phyloP scores from a whole-genome alignment of 2,113 vertebrate species.

The Neotoma lepida region DNA sequence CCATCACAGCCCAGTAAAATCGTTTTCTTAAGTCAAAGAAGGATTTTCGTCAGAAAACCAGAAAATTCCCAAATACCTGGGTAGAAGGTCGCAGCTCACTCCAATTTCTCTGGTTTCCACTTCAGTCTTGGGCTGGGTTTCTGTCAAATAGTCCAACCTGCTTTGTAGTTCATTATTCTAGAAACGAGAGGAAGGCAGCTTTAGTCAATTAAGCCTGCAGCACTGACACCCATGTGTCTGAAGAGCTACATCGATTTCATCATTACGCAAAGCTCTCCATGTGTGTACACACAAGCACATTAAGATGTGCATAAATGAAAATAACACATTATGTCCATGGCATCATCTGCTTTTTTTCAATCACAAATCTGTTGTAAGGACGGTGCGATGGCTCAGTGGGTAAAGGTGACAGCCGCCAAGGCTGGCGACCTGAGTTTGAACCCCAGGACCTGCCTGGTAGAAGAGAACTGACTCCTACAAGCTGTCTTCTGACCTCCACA shows the following conservation, averaged over 20 bases:
- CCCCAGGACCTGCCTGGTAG: neutral
- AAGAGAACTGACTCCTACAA: neutral
- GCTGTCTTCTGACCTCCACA: neutral
- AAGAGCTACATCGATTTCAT: neutral
- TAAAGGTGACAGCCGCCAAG: neutral
- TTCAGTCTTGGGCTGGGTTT: constrained; percentile 87
- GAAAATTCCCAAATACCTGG: constrained; percentile 88
- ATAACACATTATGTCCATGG: neutral
- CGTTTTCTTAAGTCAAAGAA: constrained; percentile 59
- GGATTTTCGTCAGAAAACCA: constrained; percentile 59
- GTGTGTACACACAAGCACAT: neutral
- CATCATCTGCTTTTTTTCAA: neutral
- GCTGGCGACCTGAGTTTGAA: neutral
- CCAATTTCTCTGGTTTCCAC: constrained; percentile 91
- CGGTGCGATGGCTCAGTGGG: no score
- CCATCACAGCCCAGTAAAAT: constrained; percentile 38
- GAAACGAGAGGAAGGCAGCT: constrained; percentile 59
- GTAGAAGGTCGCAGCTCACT: constrained; percentile 91
- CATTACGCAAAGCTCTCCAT: neutral
- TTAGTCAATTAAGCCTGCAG: constrained; percentile 29
- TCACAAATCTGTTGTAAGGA: neutral
- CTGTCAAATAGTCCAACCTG: constrained; percentile 95
- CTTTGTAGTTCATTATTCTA: constrained; percentile 99
- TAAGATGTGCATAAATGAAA: constrained; percentile 23
- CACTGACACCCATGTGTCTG: no score